Conservation (phyloP, 2,113 vertebrate genomes). For the Pitta sordida region DNA sequence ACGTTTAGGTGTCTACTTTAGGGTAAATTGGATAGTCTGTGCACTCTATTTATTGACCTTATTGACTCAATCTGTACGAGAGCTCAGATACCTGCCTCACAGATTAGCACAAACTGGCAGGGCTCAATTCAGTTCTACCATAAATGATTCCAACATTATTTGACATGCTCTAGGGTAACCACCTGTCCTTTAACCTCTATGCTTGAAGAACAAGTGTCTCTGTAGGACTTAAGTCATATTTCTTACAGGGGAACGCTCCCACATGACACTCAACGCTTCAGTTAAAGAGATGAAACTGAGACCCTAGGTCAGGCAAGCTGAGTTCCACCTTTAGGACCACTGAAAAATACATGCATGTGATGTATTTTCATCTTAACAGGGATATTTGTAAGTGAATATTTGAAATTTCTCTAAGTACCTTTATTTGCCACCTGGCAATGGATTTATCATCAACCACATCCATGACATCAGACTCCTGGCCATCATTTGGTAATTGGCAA, state of each 20-base stretch:
- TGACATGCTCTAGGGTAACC: not conserved
- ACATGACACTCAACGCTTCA: not conserved
- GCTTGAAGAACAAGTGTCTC: not conserved
- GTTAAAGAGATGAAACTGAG: not conserved
- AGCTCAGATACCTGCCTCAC: not conserved
- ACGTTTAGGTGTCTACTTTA: not conserved
- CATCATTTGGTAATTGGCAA: conserved; percentile 78
- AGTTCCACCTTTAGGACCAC: not conserved
- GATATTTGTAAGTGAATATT: not conserved
- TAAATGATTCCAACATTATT: not conserved
- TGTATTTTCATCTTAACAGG: not conserved
- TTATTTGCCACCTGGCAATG: conserved; percentile 83
- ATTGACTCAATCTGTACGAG: not conserved
- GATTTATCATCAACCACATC: conserved; percentile 62
- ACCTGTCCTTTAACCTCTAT: not conserved
- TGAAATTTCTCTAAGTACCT: conserved; percentile 68
- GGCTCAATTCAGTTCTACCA: not conserved
- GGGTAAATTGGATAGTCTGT: not conserved
- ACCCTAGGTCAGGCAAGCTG: not conserved
- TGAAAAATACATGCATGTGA: not conserved
- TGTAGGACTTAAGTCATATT: not conserved
- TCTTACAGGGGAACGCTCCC: not conserved
- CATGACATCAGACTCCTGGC: conserved; percentile 32
- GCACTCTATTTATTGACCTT: not conserved
- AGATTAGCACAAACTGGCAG: not conserved